Evolutionary conservation across 2,888 invertebrate genomes (phyloP).

Genomic region (Pristionchus arcanus): DNA sequence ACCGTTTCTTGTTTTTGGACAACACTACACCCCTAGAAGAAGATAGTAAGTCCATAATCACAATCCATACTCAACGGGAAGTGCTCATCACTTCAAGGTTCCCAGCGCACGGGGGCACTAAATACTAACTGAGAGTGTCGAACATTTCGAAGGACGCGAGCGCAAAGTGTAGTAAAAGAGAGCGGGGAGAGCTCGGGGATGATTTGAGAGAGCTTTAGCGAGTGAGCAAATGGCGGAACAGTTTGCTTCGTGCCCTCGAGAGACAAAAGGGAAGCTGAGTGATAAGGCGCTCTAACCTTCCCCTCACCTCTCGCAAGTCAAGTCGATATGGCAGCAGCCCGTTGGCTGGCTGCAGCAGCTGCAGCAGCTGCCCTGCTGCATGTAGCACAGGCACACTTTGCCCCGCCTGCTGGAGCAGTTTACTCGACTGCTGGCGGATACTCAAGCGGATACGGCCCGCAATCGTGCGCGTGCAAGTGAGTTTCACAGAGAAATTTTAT

Average conservation of each 20-base stretch:
- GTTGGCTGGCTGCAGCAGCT: neutral
- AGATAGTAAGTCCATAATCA: too few relatives aligned
- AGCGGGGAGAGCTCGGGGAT: neutral
- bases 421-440: neutral
- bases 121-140: neutral
- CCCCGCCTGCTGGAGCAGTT: neutral
- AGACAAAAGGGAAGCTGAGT: neutral
- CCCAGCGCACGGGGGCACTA: neutral
- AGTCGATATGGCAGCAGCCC: neutral
- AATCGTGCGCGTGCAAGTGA: slow-evolving; percentile 22
- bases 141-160: neutral
- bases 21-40: too few relatives aligned
- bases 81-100: neutral
- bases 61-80: too few relatives aligned
- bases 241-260: neutral
- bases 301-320: neutral
- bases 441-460: neutral
- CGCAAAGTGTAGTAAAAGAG: slow-evolving; percentile 32
- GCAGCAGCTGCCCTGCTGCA: neutral
- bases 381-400: neutral
- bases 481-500: neutral
- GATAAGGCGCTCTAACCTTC: neutral
- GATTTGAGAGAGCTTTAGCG: neutral
- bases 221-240: slow-evolving; percentile 10
- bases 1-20: too few relatives aligned